phyloP scores from a whole-genome alignment of 2,113 vertebrate genomes.

The Antechinus flavipes region DNA sequence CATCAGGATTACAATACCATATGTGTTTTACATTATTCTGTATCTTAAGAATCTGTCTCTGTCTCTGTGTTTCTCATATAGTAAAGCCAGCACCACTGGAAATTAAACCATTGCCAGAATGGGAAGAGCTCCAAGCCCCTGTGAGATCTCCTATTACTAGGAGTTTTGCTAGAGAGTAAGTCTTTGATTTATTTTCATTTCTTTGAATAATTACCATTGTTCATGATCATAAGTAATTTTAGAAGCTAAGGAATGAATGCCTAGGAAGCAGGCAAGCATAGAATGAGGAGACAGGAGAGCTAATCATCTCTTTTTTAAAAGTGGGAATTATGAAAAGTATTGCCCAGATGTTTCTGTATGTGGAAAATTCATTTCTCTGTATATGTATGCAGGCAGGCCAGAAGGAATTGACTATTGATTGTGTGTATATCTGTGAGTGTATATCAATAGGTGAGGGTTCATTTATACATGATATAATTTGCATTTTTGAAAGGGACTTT shows the following conservation, averaged over 20 bases:
- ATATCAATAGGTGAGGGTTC: neutral
- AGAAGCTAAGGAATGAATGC: neutral
- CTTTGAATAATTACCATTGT: conserved; percentile 14
- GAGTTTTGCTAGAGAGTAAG: conserved; percentile 98
- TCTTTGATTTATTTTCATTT: conserved; percentile 70
- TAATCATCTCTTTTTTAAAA: neutral
- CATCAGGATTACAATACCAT: neutral
- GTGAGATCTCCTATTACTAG: conserved; percentile 98
- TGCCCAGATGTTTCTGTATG: neutral
- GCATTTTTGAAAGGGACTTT: neutral
- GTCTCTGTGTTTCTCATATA: conserved; percentile 79
- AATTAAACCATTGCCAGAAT: conserved; percentile 96
- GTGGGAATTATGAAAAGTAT: neutral
- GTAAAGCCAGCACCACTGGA: conserved; percentile 96
- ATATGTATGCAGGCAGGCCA: neutral
- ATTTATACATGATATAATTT: neutral
- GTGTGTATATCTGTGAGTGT: neutral
- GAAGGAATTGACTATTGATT: neutral
- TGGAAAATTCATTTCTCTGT: neutral
- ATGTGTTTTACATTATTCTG: conserved; percentile 43
- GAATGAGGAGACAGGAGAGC: neutral
- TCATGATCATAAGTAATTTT: conserved; percentile 6
- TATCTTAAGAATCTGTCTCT: conserved; percentile 59
- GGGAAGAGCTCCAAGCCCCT: conserved; percentile 95
- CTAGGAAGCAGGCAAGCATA: neutral